Conservation (phyloP, 2,797 vertebrate genomes). For the Florisuga fusca region DNA sequence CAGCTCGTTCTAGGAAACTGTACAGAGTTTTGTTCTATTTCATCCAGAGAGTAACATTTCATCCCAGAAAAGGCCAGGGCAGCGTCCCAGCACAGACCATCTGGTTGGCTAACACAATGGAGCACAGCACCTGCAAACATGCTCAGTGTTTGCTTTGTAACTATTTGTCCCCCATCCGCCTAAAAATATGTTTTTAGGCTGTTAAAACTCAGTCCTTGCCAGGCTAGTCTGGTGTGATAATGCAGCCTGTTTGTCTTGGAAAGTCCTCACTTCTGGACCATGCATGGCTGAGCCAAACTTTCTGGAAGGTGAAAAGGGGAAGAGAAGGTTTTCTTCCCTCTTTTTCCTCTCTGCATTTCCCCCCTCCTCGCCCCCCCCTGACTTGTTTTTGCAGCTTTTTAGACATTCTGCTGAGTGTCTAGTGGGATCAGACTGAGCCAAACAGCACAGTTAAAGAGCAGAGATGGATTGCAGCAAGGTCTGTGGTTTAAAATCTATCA, state of each 20-base stretch:
- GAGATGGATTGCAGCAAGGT: constrained; percentile 26
- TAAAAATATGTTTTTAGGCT: constrained; percentile 73
- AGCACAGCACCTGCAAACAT: constrained; percentile 76
- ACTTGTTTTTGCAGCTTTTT: constrained; percentile 3
- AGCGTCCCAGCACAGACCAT: constrained; percentile 74
- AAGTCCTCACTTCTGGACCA: constrained; percentile 3
- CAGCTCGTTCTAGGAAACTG: constrained; percentile 59
- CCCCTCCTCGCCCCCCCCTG: too few relatives aligned
- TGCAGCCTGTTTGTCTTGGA: constrained; percentile 78
- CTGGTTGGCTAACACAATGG: constrained; percentile 80
- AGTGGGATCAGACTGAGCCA: constrained; percentile 3
- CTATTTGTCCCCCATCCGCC: constrained; percentile 70
- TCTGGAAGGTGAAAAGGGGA: constrained; percentile 25
- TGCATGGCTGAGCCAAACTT: constrained; percentile 14
- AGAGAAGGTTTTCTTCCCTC: background rate
- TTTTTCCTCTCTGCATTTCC: background rate
- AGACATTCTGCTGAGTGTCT: background rate
- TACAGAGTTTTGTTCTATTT: constrained; percentile 53
- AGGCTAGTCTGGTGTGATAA: constrained; percentile 76
- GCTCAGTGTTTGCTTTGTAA: constrained; percentile 75
- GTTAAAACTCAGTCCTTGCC: constrained; percentile 66
- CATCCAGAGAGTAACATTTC: constrained; percentile 65
- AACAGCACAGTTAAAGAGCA: constrained; percentile 32
- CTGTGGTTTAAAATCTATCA: constrained; percentile 45
- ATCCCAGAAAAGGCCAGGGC: constrained; percentile 55